phyloP scores from a whole-genome alignment of 2,888 invertebrate species.

The Megalurothrips usitatus region DNA sequence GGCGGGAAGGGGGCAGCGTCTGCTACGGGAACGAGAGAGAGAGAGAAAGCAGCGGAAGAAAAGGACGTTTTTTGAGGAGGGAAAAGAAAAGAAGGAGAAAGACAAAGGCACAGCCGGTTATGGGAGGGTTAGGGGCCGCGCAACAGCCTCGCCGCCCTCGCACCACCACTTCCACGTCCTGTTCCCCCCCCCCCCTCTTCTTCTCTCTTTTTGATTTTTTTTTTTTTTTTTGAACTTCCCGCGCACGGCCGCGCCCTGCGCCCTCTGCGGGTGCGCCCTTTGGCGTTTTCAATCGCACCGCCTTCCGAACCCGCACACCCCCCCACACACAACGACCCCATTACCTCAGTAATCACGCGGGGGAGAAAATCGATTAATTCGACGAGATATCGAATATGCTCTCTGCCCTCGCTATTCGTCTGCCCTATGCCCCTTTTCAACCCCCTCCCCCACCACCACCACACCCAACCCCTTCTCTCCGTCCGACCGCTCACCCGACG shows the following conservation, averaged over 20 bases:
- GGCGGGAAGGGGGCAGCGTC: not conserved
- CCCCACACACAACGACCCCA: not conserved
- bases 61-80: not conserved
- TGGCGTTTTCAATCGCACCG: too few species aligned
- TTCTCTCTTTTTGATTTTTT: not conserved
- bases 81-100: not conserved
- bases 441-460: not conserved
- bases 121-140: not conserved
- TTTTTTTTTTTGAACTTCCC: not conserved
- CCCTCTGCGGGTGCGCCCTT: not conserved
- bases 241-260: not conserved
- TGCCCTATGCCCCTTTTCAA: not conserved
- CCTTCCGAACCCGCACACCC: not conserved
- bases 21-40: not conserved
- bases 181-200: not conserved
- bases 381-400: not conserved
- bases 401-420: not conserved
- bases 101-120: not conserved
- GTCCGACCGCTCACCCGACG: not conserved
- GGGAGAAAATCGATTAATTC: constrained; percentile 1
- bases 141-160: not conserved
- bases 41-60: not conserved
- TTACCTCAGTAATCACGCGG: not conserved
- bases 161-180: not conserved
- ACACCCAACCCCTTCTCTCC: not conserved